Evolutionary conservation across 1,140 invertebrate genomes (phyloP), one percentile per base, ranked within the genome.

Genomic region (Ephestia elutella): DNA sequence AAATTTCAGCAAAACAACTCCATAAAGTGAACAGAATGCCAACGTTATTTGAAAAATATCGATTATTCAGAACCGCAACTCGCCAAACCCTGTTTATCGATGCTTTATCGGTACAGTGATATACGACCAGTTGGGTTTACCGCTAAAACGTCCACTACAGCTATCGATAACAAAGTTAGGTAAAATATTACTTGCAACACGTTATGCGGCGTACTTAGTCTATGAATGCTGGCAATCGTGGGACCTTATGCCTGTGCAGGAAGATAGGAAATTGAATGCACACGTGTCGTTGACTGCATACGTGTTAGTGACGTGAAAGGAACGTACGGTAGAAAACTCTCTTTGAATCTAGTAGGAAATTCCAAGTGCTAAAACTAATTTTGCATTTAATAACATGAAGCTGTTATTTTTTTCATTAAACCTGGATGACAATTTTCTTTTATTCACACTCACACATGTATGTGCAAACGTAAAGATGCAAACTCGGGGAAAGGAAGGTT

Each of bases 121-220:
- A 44, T 44, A 44, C n/a, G n/a, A 44, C 38, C 15, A 44, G 13
- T n/a, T 17, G 38, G 15, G 13, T 44, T 15, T 10, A 44, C 38
- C 15, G 13, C 38, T 44, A 44, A n/a, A 44, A n/a, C 10, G n/a
- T 44, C 38, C 10, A 44, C 13, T 44, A 15, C 3, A 44, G 13
- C 38, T 44, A 44, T 44, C 38, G 38, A 44, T 44, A 44, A 15
- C 38, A 44, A 44, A 44, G 38, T 44, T 44, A 5, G 38, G 5
- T 44, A 44, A n/a, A 44, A 44, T 15, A 44, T 44, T 44, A 44
- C 38, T n/a, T 44, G n/a, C 38, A 44, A 44, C 38, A 44, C 38
- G 38, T 44, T 15, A 17, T 15, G 13, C 38, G n/a, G n/a, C 30
- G 30, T 32, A 8, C 30, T 32, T 10, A 32, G 30, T 32, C 30